Percentiles rank a stretch among this genome's conserved stretches.
Conservation (phyloP, 2,888 invertebrate species). For the Orthosia gracilis region DNA sequence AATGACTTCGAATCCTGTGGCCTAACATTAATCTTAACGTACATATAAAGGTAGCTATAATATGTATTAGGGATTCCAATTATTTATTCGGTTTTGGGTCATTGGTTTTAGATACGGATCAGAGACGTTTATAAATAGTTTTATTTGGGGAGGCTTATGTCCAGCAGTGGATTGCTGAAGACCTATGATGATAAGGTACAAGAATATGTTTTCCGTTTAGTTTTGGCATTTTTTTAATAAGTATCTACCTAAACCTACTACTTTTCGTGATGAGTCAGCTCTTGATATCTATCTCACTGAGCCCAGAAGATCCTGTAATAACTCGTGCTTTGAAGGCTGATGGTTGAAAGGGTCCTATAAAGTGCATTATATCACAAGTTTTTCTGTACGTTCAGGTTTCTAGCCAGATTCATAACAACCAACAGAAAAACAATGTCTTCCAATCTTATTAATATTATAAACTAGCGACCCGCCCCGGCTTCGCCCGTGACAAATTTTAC, state of each 20-base stretch:
- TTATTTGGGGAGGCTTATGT: background rate
- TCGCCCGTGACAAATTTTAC: too few species aligned
- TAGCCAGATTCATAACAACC: background rate
- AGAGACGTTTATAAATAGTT: background rate
- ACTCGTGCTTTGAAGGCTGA: too few species aligned
- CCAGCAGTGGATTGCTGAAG: too few species aligned
- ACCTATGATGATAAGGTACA: too few species aligned
- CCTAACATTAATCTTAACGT: constrained; percentile 50
- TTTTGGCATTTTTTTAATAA: too few species aligned
- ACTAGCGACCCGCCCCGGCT: too few species aligned
- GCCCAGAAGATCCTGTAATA: too few species aligned
- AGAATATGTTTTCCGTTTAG: background rate
- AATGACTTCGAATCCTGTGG: constrained; percentile 54
- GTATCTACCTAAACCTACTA: too few species aligned
- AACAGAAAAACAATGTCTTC: background rate
- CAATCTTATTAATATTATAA: too few species aligned
- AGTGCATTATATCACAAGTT: background rate
- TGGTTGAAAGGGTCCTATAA: background rate
- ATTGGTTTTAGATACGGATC: background rate
- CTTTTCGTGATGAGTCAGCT: too few species aligned
- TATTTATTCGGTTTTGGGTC: constrained; percentile 26
- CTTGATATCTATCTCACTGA: too few species aligned
- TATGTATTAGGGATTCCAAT: constrained; percentile 9
- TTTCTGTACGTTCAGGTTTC: background rate
- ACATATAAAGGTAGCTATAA: constrained; percentile 5